phyloP scores from a whole-genome alignment of 1,140 invertebrate species.

The Pseudoatta argentina region DNA sequence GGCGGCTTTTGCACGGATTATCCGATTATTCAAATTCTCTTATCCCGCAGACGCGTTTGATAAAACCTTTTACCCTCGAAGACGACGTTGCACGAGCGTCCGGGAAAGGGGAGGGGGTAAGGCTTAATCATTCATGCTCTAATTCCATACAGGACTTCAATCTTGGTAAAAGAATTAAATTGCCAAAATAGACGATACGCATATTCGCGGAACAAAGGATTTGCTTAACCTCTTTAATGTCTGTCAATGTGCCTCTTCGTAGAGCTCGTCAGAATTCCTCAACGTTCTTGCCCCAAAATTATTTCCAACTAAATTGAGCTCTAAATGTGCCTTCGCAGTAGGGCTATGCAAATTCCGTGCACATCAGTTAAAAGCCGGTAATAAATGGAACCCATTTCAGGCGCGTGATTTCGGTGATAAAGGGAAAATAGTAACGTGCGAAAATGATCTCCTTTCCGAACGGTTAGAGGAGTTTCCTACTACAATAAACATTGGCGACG shows the following conservation, averaged over 20 bases:
- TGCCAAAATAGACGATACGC: constrained; percentile 34
- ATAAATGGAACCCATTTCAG: constrained; percentile 45
- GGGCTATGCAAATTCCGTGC: constrained; percentile 20
- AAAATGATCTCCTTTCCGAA: constrained; percentile 43
- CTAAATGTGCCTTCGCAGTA: constrained; percentile 21
- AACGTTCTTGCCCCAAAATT: not conserved
- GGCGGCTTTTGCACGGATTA: constrained; percentile 42
- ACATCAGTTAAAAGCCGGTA: constrained; percentile 39
- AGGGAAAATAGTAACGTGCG: constrained; percentile 51
- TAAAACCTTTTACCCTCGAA: constrained; percentile 33
- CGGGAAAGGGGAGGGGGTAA: not conserved
- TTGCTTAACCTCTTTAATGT: constrained; percentile 36
- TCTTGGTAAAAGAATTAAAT: constrained; percentile 42
- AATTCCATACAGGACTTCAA: constrained; percentile 18
- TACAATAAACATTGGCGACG: constrained; percentile 57
- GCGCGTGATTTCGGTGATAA: constrained; percentile 53
- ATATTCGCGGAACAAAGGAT: constrained; percentile 28
- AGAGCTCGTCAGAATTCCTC: not conserved
- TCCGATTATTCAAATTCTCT: constrained; percentile 59
- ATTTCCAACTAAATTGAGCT: constrained; percentile 41
- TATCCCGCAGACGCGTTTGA: constrained; percentile 45
- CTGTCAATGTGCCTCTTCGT: constrained; percentile 29
- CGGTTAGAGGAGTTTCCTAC: constrained; percentile 50
- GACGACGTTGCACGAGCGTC: constrained; percentile 8
- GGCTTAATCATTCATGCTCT: constrained; percentile 44